A percentile compares a stretch with the other conserved stretches of the same genome.
phyloP scores from a whole-genome alignment of 23 tunicate genomes.

The Trididemnum nubilum region DNA sequence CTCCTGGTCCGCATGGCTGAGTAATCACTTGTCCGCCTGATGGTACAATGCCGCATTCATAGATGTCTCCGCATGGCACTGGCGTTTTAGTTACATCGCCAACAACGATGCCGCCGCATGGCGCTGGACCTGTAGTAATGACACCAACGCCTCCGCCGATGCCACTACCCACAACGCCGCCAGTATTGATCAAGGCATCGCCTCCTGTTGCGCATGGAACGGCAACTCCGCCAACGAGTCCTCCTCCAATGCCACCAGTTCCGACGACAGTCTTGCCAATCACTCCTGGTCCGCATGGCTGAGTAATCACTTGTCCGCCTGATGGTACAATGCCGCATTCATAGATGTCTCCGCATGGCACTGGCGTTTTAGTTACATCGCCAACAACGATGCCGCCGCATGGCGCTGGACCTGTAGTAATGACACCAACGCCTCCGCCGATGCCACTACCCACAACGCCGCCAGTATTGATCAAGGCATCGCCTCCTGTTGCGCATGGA shows the following conservation, averaged over 20 bases:
- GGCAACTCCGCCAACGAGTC: not conserved
- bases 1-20: slow-evolving; percentile 4
- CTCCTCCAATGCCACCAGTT: not conserved
- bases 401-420: not conserved
- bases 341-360: slow-evolving; percentile 2
- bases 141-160: not conserved
- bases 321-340: slow-evolving; percentile 2
- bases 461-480: not conserved
- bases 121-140: not conserved
- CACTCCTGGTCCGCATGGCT: slow-evolving; percentile 4
- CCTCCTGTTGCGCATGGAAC: not conserved
- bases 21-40: not conserved
- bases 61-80: not conserved
- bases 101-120: not conserved
- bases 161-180: not conserved
- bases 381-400: slow-evolving; percentile 4
- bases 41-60: slow-evolving; percentile 1
- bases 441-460: not conserved
- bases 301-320: not conserved
- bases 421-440: not conserved
- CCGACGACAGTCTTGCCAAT: not conserved
- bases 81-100: not conserved
- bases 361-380: not conserved
- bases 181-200: not conserved
- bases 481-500: not conserved